These are phyloP conservation scores for Passerina amoena DNA, from an alignment of 2,113 vertebrate species.

Conservation along the genomic window DNA sequence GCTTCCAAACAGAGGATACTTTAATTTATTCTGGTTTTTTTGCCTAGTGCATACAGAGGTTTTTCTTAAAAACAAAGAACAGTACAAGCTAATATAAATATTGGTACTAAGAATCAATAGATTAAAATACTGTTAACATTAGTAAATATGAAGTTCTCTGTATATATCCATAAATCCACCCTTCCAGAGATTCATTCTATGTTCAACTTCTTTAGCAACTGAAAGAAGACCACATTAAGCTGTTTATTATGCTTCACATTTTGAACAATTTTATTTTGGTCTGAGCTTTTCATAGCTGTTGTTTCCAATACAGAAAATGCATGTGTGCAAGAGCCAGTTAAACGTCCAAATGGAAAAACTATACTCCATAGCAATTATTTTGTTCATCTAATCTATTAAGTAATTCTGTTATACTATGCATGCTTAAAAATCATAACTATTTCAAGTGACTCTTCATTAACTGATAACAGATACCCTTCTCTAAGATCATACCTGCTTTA, in stretches of 20 bases:
- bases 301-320: neutral
- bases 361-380: neutral
- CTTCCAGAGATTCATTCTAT: neutral
- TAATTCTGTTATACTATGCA: neutral
- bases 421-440: neutral
- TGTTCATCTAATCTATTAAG: neutral
- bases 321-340: neutral
- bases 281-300: neutral
- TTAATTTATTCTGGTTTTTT: neutral
- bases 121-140: neutral
- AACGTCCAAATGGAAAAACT: neutral
- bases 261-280: neutral
- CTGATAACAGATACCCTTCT: neutral
- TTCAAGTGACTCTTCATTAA: constrained; percentile 15
- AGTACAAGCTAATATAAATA: neutral
- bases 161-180: neutral
- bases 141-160: neutral
- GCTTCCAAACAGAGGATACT: neutral
- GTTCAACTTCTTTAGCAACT: neutral
- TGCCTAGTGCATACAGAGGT: neutral
- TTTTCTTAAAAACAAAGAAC: neutral
- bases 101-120: neutral
- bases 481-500: neutral
- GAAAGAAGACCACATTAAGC: neutral
- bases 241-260: neutral